Evolutionary conservation across 2,113 vertebrate species (phyloP).

Genomic region (Chionis minor): DNA sequence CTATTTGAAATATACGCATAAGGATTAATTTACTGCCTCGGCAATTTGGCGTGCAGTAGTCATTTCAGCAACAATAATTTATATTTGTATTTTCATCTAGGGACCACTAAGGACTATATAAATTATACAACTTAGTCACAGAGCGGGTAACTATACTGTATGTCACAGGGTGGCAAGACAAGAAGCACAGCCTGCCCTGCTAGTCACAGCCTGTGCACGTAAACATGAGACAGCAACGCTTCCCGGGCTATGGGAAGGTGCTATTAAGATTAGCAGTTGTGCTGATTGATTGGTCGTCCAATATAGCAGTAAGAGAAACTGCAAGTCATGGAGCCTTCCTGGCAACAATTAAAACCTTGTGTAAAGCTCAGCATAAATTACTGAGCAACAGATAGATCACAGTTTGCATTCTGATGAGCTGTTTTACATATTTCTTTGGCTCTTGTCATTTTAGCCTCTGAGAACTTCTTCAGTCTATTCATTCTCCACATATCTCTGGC

Average conservation of each 20-base stretch:
- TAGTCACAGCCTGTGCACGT: not conserved
- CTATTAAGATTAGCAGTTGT: not conserved
- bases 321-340: not conserved
- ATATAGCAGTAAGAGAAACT: not conserved
- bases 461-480: conserved; percentile 36
- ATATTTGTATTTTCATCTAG: not conserved
- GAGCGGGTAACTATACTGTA: not conserved
- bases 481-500: not conserved
- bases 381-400: conserved; percentile 10
- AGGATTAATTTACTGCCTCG: conserved; percentile 15
- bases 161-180: not conserved
- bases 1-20: not conserved
- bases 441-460: not conserved
- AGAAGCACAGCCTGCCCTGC: not conserved
- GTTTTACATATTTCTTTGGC: conserved; percentile 33
- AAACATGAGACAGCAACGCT: not conserved
- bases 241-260: not conserved
- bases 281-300: conserved; percentile 5
- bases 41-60: not conserved
- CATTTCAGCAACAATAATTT: not conserved
- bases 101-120: not conserved
- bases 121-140: not conserved
- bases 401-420: conserved; percentile 48
- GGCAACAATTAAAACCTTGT: conserved; percentile 33
- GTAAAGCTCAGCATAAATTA: not conserved